Conservation (phyloP, 1,140 invertebrate genomes). For the Penaeus vannamei region DNA sequence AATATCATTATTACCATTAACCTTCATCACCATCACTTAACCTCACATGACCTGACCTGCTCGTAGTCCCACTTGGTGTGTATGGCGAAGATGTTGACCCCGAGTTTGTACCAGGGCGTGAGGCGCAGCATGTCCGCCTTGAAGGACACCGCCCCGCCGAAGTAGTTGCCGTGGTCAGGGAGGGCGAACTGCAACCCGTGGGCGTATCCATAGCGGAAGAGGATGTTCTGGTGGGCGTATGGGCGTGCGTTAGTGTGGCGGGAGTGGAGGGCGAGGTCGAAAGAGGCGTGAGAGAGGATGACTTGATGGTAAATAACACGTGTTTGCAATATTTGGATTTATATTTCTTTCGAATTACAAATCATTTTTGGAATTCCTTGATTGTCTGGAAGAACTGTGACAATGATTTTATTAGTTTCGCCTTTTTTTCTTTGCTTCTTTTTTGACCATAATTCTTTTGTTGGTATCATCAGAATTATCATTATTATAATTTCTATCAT, state of each 20-base stretch:
- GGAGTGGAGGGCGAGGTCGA: not conserved
- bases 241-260: too few species aligned
- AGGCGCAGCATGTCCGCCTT: conserved; percentile 5
- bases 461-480: too few species aligned
- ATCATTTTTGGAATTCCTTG: too few species aligned
- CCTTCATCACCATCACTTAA: not conserved
- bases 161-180: conserved; percentile 50
- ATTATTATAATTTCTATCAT: too few species aligned
- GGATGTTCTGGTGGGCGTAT: conserved; percentile 60
- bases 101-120: conserved; percentile 41
- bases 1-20: too few species aligned
- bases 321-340: too few species aligned
- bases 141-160: conserved; percentile 34
- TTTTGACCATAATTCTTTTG: too few species aligned
- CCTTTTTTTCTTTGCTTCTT: too few species aligned
- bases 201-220: conserved; percentile 59
- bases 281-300: not conserved
- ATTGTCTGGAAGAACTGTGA: too few species aligned
- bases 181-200: conserved; percentile 56
- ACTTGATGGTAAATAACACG: too few species aligned
- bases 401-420: too few species aligned
- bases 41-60: conserved; percentile 22
- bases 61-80: conserved; percentile 61
- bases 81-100: conserved; percentile 61
- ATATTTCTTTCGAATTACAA: too few species aligned